phyloP scores from a whole-genome alignment of 2,113 vertebrate genomes.

The Silurus glanis region DNA sequence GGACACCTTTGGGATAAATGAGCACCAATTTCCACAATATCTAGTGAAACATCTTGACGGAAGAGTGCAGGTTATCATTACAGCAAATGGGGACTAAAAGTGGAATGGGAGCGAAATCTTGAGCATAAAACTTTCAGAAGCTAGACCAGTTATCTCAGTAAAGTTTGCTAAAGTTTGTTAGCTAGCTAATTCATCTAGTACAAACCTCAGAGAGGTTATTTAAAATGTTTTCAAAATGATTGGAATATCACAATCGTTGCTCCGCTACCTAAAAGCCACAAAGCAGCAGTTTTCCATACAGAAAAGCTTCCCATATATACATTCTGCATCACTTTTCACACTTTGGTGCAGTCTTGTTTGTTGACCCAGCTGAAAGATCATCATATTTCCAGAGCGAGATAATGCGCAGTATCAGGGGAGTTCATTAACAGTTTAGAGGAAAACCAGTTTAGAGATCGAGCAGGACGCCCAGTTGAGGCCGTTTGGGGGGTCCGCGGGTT shows the following conservation, averaged over 20 bases:
- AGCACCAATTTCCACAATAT: no score
- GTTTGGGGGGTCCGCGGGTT: constrained; percentile 48
- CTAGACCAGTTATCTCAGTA: background rate
- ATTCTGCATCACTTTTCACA: background rate
- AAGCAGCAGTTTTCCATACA: background rate
- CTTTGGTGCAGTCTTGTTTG: background rate
- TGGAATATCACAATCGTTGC: no score
- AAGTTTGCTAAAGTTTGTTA: background rate
- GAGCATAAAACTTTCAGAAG: no score
- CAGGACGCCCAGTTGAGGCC: constrained; percentile 26
- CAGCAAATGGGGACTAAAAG: no score
- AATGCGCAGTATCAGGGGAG: constrained; percentile 21
- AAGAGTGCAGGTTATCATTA: no score
- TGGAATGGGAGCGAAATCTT: no score
- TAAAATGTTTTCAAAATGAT: background rate
- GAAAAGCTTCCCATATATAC: background rate
- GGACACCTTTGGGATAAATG: no score
- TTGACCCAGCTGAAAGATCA: constrained; percentile 16
- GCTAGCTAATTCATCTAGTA: background rate
- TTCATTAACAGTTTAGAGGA: constrained; percentile 39
- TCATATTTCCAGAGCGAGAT: constrained; percentile 10
- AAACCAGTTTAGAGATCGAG: constrained; percentile 41
- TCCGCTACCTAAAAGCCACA: background rate
- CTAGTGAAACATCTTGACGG: no score
- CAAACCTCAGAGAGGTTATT: background rate